phyloP scores from a whole-genome alignment of 2,113 vertebrate genomes.

The Callospermophilus lateralis region DNA sequence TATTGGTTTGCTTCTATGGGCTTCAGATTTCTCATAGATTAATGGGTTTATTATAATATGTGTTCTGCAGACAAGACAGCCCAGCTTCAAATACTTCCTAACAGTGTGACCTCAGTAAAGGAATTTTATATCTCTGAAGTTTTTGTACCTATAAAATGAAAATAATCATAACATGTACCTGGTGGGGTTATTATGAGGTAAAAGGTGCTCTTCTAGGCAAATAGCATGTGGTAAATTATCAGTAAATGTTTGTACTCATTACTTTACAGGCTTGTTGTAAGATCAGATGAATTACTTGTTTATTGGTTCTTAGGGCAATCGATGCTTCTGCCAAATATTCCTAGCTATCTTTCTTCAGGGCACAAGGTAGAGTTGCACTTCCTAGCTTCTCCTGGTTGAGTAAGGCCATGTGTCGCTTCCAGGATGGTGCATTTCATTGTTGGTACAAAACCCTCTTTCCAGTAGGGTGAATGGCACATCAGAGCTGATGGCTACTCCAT shows the following conservation, averaged over 20 bases:
- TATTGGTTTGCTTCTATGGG: not conserved
- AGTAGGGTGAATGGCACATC: not conserved
- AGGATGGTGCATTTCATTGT: not conserved
- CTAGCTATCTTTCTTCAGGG: not conserved
- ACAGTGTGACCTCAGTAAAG: not conserved
- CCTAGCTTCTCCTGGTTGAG: not conserved
- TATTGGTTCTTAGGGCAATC: not conserved
- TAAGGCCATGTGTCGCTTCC: not conserved
- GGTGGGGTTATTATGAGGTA: not conserved
- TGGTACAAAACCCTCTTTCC: not conserved
- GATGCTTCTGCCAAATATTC: not conserved
- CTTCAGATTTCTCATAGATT: not conserved
- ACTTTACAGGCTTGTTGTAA: not conserved
- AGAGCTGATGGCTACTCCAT: not conserved
- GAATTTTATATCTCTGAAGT: conserved; percentile 13
- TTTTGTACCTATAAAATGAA: conserved; percentile 44
- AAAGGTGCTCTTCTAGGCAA: not conserved
- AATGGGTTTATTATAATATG: not conserved
- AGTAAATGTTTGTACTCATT: not conserved
- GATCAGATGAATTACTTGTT: not conserved
- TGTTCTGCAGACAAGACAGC: not conserved
- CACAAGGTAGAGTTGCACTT: not conserved
- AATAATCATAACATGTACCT: not conserved
- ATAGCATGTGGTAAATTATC: not conserved
- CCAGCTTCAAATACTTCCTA: conserved; percentile 48